Evolutionary conservation across 2,888 invertebrate genomes (phyloP), one percentile per base, ranked within the genome.

Genomic region (Lithodes maja): DNA sequence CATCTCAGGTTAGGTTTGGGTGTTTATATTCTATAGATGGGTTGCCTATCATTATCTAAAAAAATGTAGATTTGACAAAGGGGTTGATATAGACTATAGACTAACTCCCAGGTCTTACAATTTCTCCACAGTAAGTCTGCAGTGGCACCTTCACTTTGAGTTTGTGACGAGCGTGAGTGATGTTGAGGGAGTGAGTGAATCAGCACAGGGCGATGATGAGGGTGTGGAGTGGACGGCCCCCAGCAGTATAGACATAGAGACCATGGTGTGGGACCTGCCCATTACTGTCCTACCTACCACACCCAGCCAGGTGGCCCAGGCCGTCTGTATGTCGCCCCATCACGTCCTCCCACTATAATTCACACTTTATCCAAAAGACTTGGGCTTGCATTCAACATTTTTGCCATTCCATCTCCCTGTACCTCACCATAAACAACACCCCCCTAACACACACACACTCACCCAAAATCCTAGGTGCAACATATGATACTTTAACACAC

Each of bases 241-340:
- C 0, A 94, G 96, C 1, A 96, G 96, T 92, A 95, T 99, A 55
- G 96, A 97, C 12, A 98, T 99, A 89, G 99, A 99, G 94, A 99
- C 99, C 0, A 99, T 99, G 98, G 97, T 98, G 15, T 99, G 99
- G 99, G 98, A 99, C 94, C 95, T 99, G 86, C 99, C 99, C 0
- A 96, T 99, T 85, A 97, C 97, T 93, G 96, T 99, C 90, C 98
- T 97, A 94, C 97, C 99, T 0, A 98, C 99, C 3, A 96, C 97
- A 92, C 98, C 98, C 0, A 95, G 96, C 92, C 96, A 97, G 93
- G 96, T 97, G 33, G 90, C 91, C n/a, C 86, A 87, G 54, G 91
- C 90, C 9, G 69, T 90, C 12, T 88, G 88, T 55, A 84, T 91
- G 78, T 90, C 91, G 3, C 77, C 86, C 33, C 87, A 84, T 49